Conservation (phyloP, 2,113 vertebrate species). For the Atherinomorus stipes region DNA sequence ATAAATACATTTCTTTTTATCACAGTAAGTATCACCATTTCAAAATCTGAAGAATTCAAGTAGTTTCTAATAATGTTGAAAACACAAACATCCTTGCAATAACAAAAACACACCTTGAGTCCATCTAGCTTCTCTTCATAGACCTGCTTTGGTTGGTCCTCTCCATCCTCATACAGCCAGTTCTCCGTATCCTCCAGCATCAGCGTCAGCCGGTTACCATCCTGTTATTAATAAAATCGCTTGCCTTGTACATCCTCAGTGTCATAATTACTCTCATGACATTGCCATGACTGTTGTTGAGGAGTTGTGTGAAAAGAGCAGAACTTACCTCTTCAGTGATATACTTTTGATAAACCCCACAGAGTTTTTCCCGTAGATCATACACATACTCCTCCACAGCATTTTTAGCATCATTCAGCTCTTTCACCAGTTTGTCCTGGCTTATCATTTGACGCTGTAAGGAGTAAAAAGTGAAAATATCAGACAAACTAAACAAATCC, state of each 20-base stretch:
- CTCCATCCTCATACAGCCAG: slow-evolving; percentile 97
- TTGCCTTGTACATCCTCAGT: background rate
- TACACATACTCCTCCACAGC: slow-evolving; percentile 97
- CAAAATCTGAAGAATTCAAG: background rate
- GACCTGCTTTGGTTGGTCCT: slow-evolving; percentile 94
- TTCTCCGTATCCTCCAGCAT: slow-evolving; percentile 94
- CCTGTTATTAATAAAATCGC: slow-evolving; percentile 56
- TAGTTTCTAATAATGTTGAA: background rate
- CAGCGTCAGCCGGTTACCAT: slow-evolving; percentile 86
- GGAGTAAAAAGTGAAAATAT: background rate
- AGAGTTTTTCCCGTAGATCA: slow-evolving; percentile 92
- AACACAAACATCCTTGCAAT: background rate
- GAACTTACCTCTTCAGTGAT: slow-evolving; percentile 89
- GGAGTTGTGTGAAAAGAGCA: background rate
- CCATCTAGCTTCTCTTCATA: slow-evolving; percentile 94
- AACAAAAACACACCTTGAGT: slow-evolving; percentile 84
- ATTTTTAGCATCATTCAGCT: slow-evolving; percentile 95
- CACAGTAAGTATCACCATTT: background rate
- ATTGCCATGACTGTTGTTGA: background rate
- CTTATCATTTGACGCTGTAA: slow-evolving; percentile 92
- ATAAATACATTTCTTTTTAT: rapidly evolving
- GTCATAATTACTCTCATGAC: background rate
- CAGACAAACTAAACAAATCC: background rate
- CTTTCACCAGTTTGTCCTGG: slow-evolving; percentile 96
- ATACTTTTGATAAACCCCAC: slow-evolving; percentile 89